Conservation (phyloP, 2,113 vertebrate species). For the Neolamprologus variostigma region DNA sequence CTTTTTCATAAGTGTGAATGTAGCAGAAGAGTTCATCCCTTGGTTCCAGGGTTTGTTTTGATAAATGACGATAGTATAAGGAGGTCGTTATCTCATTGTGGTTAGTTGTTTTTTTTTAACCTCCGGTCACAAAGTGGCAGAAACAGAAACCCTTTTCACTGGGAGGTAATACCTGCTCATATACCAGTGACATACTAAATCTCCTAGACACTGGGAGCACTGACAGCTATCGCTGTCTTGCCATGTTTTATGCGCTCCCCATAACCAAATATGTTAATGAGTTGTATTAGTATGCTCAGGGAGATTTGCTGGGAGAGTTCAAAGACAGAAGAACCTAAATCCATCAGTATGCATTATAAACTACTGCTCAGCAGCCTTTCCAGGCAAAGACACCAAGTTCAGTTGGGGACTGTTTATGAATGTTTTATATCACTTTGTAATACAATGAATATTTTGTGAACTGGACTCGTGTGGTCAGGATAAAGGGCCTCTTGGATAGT, state of each 20-base stretch:
- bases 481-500: not conserved
- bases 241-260: constrained; percentile 16
- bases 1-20: not conserved
- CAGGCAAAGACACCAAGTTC: constrained; percentile 4
- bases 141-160: not conserved
- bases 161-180: not conserved
- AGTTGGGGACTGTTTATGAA: constrained; percentile 44
- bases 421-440: constrained; percentile 48
- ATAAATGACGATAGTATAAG: not conserved
- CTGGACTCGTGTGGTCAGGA: not conserved
- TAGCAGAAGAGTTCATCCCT: not conserved
- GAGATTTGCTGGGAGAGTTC: constrained; percentile 34
- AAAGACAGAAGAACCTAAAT: constrained; percentile 52
- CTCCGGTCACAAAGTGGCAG: not conserved
- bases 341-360: constrained; percentile 45
- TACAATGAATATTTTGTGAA: constrained; percentile 26
- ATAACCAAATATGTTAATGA: constrained; percentile 50
- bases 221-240: not conserved
- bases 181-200: not conserved
- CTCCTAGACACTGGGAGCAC: not conserved
- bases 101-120: not conserved
- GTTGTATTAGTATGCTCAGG: constrained; percentile 41
- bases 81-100: not conserved
- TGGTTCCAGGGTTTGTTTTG: not conserved
- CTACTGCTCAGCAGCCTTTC: not conserved